Conservation (phyloP, 64 coral and sea anemone species). For the Actinia equina region DNA sequence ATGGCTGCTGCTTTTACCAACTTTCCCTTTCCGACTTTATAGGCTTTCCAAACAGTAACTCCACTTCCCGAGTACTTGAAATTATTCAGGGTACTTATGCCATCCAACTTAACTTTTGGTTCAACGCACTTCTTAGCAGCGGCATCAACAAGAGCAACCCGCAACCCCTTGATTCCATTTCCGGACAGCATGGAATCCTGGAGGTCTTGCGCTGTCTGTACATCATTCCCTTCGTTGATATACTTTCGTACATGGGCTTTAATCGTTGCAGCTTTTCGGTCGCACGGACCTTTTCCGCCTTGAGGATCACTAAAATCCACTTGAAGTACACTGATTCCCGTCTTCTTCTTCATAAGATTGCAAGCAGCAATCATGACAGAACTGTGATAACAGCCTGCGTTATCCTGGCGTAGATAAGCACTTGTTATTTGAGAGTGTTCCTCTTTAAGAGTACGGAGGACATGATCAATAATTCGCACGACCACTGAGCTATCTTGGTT, state of each 20-base stretch:
- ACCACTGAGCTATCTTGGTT: background rate
- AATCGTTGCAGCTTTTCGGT: too few species aligned
- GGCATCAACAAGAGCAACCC: too few species aligned
- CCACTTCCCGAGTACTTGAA: too few species aligned
- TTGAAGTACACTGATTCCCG: slow-evolving; percentile 23
- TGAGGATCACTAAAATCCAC: background rate
- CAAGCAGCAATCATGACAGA: slow-evolving; percentile 23
- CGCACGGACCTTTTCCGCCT: too few species aligned
- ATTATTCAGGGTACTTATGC: too few species aligned
- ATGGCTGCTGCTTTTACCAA: too few species aligned
- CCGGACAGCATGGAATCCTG: slow-evolving; percentile 32
- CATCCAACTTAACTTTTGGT: too few species aligned
- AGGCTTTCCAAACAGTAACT: too few species aligned
- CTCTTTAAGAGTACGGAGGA: slow-evolving; percentile 23
- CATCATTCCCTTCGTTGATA: slow-evolving; percentile 35
- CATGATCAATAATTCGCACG: background rate
- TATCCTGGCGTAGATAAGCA: slow-evolving; percentile 36
- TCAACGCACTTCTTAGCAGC: too few species aligned
- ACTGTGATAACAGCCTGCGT: background rate
- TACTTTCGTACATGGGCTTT: slow-evolving; percentile 1
- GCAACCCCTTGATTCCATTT: too few species aligned
- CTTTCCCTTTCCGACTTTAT: too few species aligned
- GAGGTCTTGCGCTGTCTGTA: slow-evolving; percentile 27
- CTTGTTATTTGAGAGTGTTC: slow-evolving; percentile 36
- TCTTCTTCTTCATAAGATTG: slow-evolving; percentile 22